Conservation (phyloP, 2,797 vertebrate species). For the Thunnus albacares region DNA sequence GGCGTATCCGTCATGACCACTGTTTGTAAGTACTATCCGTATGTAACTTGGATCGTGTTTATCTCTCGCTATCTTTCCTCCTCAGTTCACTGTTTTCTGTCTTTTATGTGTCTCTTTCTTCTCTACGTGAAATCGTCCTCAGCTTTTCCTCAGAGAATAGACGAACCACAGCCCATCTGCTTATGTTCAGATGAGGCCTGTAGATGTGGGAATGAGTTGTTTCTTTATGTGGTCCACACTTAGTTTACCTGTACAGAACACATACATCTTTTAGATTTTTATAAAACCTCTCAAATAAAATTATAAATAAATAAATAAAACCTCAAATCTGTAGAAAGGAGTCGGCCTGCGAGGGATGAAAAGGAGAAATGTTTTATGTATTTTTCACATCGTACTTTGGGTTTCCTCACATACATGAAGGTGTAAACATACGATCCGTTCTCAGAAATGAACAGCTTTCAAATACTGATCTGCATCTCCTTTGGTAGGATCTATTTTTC, state of each 20-base stretch:
- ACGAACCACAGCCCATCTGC: conserved; percentile 31
- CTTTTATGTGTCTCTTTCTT: not conserved
- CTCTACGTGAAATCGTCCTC: not conserved
- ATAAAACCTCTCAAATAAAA: conserved; percentile 12
- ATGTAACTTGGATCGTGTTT: not conserved
- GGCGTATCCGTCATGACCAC: no score
- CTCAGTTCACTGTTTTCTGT: not conserved
- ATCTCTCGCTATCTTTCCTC: not conserved
- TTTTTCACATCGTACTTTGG: not conserved
- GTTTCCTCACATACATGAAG: not conserved
- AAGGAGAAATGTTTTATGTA: not conserved
- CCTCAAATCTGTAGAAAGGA: conserved; percentile 11
- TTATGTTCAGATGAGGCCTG: conserved; percentile 28
- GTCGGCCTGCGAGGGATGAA: not conserved
- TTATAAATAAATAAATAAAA: not conserved
- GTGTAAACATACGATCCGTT: not conserved
- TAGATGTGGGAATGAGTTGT: conserved; percentile 7
- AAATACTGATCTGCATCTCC: not conserved
- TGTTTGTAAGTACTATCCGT: no score
- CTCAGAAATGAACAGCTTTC: not conserved
- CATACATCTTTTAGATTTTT: conserved; percentile 4
- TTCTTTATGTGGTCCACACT: conserved; percentile 17
- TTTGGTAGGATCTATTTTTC: not conserved
- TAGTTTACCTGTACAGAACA: not conserved
- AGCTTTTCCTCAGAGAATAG: conserved; percentile 14